A percentile compares a stretch with the other conserved stretches of the same genome.
Conservation (phyloP, 2,797 vertebrate genomes). For the Myiotriccus ornatus region DNA sequence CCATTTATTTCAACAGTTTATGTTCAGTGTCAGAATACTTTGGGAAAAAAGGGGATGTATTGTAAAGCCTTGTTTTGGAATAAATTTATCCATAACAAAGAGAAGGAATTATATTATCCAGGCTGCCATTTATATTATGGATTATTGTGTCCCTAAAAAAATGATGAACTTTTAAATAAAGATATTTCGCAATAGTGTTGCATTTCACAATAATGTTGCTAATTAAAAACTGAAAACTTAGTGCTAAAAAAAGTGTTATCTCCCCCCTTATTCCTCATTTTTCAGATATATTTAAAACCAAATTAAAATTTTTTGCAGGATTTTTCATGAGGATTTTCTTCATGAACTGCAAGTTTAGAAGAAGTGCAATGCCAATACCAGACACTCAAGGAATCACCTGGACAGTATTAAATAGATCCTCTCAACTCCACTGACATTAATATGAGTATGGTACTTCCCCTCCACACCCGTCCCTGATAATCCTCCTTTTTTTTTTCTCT, state of each 20-base stretch:
- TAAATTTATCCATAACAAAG: not conserved
- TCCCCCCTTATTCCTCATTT: not conserved
- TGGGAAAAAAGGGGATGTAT: not conserved
- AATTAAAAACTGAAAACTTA: not conserved
- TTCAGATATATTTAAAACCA: not conserved
- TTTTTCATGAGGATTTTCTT: not conserved
- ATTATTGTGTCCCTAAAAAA: not conserved
- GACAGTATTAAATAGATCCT: not conserved
- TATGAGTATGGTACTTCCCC: not conserved
- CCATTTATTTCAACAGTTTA: not conserved
- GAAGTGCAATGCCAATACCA: not conserved
- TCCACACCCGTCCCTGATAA: accelerated
- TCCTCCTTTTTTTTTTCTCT: not conserved
- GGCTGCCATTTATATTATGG: not conserved
- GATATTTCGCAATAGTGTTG: not conserved
- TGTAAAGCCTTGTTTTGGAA: not conserved
- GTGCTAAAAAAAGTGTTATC: not conserved
- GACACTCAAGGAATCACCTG: not conserved
- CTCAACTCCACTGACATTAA: not conserved
- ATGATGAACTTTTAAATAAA: not conserved
- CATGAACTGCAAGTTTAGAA: not conserved
- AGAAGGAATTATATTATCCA: not conserved
- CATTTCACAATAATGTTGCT: not conserved
- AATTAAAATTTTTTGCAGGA: not conserved
- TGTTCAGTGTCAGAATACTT: not conserved